Conservation (phyloP, 2,797 vertebrate species). For the Ptychadena robeensis region DNA sequence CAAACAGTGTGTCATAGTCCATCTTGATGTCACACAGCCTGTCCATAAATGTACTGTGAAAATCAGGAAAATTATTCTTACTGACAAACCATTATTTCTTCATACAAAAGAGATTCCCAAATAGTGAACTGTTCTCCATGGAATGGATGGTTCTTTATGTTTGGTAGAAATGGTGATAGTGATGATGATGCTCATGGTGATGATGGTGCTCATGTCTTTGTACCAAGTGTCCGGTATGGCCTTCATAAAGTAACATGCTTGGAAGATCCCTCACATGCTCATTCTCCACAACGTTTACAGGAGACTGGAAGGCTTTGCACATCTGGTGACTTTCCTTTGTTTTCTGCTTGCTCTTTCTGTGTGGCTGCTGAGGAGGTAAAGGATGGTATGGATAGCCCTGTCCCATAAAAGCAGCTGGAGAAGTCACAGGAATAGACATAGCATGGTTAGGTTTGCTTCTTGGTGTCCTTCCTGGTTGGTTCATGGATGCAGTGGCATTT, state of each 20-base stretch:
- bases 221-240: constrained; percentile 88
- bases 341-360: constrained; percentile 93
- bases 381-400: constrained; percentile 82
- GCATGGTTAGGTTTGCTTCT: constrained; percentile 79
- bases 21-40: constrained; percentile 70
- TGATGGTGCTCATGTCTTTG: constrained; percentile 98
- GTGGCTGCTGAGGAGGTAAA: constrained; percentile 82
- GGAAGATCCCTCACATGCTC: constrained; percentile 90
- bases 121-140: constrained; percentile 12
- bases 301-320: constrained; percentile 80
- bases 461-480: constrained; percentile 81
- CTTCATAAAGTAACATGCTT: constrained; percentile 88
- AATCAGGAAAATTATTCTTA: constrained; percentile 63
- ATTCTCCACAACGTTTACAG: constrained; percentile 83
- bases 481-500: constrained; percentile 71
- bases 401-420: constrained; percentile 78
- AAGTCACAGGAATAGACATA: constrained; percentile 69
- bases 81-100: constrained; percentile 69
- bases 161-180: constrained; percentile 99
- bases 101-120: constrained; percentile 46
- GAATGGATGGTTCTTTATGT: constrained; percentile 75
- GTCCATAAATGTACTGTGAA: constrained; percentile 42
- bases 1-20: constrained; percentile 63
- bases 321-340: constrained; percentile 85
- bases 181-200: constrained; percentile 97